A percentile compares a stretch with the other conserved stretches of the same genome.
These are phyloP conservation scores for Calliopum simillimum DNA, from an alignment of 2,888 invertebrate genomes.

Conservation along the genomic window DNA sequence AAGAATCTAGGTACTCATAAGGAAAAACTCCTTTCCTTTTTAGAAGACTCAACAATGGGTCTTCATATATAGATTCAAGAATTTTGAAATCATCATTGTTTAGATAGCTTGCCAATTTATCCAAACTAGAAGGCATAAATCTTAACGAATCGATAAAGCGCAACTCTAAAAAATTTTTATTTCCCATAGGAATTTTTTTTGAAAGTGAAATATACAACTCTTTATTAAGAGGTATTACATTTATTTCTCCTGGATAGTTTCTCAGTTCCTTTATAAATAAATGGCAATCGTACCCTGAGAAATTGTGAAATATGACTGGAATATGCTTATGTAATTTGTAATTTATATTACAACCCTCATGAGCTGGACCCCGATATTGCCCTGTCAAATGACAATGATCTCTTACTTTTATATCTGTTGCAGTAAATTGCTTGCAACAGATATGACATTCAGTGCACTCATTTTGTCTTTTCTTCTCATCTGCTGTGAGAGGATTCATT, in stretches of 20 bases:
- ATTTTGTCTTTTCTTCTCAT: neutral
- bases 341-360: slow-evolving; percentile 9
- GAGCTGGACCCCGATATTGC: slow-evolving; percentile 28
- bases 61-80: slow-evolving; percentile 34
- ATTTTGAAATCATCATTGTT: slow-evolving; percentile 41
- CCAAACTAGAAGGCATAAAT: slow-evolving; percentile 38
- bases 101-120: slow-evolving; percentile 31
- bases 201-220: slow-evolving; percentile 51
- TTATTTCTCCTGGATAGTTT: slow-evolving; percentile 31
- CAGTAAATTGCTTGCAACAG: too few relatives aligned
- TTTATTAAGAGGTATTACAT: slow-evolving; percentile 53
- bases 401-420: neutral
- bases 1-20: neutral
- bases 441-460: too few relatives aligned
- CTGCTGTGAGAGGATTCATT: neutral
- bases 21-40: neutral
- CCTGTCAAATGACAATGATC: slow-evolving; percentile 31
- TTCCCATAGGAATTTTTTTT: slow-evolving; percentile 29
- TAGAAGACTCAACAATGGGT: neutral
- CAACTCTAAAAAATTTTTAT: slow-evolving; percentile 28
- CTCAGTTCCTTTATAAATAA: slow-evolving; percentile 35
- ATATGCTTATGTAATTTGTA: neutral
- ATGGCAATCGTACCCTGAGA: slow-evolving; percentile 38
- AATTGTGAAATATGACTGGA: slow-evolving; percentile 15
- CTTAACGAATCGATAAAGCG: slow-evolving; percentile 38